phyloP scores from a whole-genome alignment of 2,113 vertebrate genomes.

The Balaenoptera acutorostrata region DNA sequence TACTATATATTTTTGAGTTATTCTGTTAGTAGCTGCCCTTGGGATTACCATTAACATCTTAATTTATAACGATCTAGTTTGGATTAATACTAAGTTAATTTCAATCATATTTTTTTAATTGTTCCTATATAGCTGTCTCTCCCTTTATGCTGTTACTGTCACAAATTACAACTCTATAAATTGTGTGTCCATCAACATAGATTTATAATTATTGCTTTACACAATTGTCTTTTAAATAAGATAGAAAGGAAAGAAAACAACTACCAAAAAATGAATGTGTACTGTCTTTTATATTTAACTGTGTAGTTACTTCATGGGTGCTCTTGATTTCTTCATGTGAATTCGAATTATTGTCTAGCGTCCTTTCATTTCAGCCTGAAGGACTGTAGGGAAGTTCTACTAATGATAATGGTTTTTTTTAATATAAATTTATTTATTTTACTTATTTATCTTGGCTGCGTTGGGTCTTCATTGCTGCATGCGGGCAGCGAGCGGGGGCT shows the following conservation, averaged over 20 bases:
- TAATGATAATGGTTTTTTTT: neutral
- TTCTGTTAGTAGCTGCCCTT: neutral
- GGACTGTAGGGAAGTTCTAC: neutral
- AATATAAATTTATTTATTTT: no score
- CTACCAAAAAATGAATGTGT: neutral
- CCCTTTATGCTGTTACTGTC: neutral
- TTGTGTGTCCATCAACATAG: neutral
- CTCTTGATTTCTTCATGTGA: neutral
- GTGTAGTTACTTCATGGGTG: no score
- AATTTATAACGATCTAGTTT: neutral
- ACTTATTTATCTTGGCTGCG: no score
- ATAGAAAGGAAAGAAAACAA: neutral
- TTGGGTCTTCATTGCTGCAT: no score
- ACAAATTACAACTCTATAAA: neutral
- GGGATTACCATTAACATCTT: neutral
- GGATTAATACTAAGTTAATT: neutral
- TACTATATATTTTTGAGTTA: neutral
- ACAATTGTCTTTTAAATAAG: neutral
- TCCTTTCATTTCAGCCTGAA: neutral
- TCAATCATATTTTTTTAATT: neutral
- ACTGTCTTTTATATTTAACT: neutral
- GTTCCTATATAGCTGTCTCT: neutral
- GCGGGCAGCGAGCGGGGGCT: no score
- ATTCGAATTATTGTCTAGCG: neutral
- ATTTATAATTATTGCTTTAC: neutral